A percentile compares a stretch with the other conserved stretches of the same genome.
These are phyloP conservation scores for Tachuris rubrigastra DNA, from an alignment of 2,113 vertebrate species.

Conservation along the genomic window DNA sequence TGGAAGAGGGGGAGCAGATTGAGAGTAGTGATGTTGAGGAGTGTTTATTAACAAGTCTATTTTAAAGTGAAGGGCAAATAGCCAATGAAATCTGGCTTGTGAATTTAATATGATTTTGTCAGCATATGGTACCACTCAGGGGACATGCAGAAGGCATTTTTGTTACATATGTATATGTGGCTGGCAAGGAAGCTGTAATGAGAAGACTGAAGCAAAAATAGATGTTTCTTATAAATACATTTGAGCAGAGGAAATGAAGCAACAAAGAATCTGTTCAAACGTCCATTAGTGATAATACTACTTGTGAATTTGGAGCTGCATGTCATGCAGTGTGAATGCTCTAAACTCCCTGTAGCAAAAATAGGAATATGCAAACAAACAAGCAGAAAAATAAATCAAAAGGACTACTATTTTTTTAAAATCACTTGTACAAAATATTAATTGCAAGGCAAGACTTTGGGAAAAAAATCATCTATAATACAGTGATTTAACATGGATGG, in stretches of 20 bases:
- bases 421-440: background rate
- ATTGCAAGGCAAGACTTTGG: background rate
- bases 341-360: background rate
- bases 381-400: background rate
- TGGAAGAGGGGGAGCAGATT: background rate
- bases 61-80: slow-evolving; percentile 29
- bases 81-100: slow-evolving; percentile 35
- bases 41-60: slow-evolving; percentile 28
- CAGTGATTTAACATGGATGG: background rate
- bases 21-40: background rate
- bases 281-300: background rate
- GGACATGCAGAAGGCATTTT: background rate
- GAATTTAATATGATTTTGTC: slow-evolving; percentile 18
- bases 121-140: slow-evolving; percentile 44
- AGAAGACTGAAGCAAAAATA: slow-evolving; percentile 38
- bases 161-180: background rate
- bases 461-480: background rate
- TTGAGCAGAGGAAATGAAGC: background rate
- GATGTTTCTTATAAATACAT: background rate
- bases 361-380: background rate
- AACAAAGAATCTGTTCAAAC: background rate
- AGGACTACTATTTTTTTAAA: background rate
- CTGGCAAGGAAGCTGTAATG: background rate
- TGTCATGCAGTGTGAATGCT: background rate
- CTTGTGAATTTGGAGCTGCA: background rate